Evolutionary conservation across 1,140 invertebrate genomes (phyloP).

Genomic region (Parapsyche elsis): DNA sequence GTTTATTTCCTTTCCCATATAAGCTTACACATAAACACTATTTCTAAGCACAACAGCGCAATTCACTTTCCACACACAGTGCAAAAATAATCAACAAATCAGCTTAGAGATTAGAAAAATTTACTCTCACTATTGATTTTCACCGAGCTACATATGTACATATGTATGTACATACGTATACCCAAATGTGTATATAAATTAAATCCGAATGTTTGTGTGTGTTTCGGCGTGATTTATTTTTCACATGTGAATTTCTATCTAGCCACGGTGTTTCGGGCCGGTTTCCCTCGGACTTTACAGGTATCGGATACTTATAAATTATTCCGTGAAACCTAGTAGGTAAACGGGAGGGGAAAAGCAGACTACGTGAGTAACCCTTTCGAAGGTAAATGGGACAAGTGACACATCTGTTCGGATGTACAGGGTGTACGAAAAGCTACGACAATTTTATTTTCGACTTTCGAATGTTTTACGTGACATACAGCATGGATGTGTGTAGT

Average conservation of each 20-base stretch:
- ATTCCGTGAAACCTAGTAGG: background rate
- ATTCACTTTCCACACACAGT: too few species aligned
- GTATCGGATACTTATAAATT: slow-evolving; percentile 11
- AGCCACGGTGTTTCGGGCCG: background rate
- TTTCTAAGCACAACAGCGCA: too few species aligned
- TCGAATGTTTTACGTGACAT: too few species aligned
- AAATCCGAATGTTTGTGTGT: too few species aligned
- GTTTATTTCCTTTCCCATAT: slow-evolving; percentile 16
- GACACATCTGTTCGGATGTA: background rate
- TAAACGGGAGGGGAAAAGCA: background rate
- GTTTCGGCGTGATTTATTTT: too few species aligned
- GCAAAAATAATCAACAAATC: too few species aligned
- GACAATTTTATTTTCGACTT: background rate
- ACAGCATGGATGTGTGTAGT: too few species aligned
- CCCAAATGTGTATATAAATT: background rate
- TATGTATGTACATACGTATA: background rate
- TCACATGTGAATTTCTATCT: background rate
- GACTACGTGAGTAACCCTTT: slow-evolving; percentile 26
- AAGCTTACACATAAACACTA: background rate
- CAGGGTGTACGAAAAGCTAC: background rate
- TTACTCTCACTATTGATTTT: too few species aligned
- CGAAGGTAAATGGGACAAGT: slow-evolving; percentile 9
- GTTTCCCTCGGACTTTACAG: background rate
- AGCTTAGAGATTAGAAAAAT: too few species aligned
- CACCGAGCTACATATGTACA: background rate